Base-by-base conservation (phyloP, 2,113 vertebrate genomes). In the Phycodurus eques region DNA sequence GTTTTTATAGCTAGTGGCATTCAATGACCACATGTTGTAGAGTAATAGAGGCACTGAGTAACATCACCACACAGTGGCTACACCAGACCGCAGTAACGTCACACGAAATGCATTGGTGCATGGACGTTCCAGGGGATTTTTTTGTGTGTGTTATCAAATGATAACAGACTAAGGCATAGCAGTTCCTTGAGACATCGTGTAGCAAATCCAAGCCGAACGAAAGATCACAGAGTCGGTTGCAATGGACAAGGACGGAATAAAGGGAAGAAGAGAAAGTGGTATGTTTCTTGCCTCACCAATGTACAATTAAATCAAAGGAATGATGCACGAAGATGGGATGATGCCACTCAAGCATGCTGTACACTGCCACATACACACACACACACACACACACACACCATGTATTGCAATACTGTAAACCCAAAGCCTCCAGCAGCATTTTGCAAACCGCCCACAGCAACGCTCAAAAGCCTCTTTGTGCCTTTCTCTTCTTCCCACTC, bases 261-360 rank as follows among this genome's bases (percentile, higher is more conserved):
- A 70, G 56, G 69, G 65, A 79, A 74, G 67, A 67, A 69, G 80
- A 77, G 31, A 73, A 66, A 76, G 76, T 74, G 75, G 63, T 3
- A 47, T 59, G 68, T 92, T 90, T 89, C 88, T 91, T 63, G 72
- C 68, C 76, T 85, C 73, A 72, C 69, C 56, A 67, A 64, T 80
- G 44, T 75, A 80, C 78, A 74, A 74, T 82, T 69, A 71, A 80
- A 88, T 86, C 79, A 74, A 70, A 68, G 49, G 67, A 71, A 75
- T 90, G 87, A 90, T 77, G 81, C 82, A 88, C 67, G 74, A 57
- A 75, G 71, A 68, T 59, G 46, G 73, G 60, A 73, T 42, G 53
- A 76, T 67, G 57, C 60, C 43, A 79, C 71, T 70, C 74, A 65
- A 70, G 19, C 71, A 76, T 20, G 70, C 59, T 44, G 63, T 31